These are phyloP conservation scores for Salvelinus fontinalis DNA, from an alignment of 2,113 vertebrate genomes.

Conservation along the genomic window DNA sequence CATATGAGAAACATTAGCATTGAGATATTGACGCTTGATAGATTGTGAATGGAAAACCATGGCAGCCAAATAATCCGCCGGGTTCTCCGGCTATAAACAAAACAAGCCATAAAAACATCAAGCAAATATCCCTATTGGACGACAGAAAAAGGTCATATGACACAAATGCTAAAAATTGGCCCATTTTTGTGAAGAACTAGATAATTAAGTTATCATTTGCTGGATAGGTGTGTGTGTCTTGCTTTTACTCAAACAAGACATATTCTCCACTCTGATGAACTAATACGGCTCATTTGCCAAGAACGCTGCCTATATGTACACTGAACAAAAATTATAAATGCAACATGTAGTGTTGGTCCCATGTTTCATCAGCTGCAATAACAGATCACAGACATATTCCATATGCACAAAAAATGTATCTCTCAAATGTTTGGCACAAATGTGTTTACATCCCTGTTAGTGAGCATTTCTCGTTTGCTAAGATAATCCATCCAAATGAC, in stretches of 20 bases:
- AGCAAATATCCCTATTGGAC: neutral
- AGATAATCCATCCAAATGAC: no score
- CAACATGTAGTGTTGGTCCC: no score
- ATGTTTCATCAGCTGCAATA: no score
- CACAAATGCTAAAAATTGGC: neutral
- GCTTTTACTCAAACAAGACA: neutral
- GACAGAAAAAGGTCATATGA: conserved; percentile 1
- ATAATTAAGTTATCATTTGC: neutral
- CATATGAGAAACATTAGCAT: neutral
- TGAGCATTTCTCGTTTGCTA: no score
- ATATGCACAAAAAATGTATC: no score
- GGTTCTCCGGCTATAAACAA: neutral
- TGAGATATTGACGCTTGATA: neutral
- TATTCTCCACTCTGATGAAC: neutral
- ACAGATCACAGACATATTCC: no score
- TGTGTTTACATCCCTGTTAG: no score
- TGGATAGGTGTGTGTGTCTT: neutral
- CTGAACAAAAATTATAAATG: no score
- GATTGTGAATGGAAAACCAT: neutral
- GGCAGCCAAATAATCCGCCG: neutral
- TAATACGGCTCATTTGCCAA: neutral
- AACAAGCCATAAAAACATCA: neutral
- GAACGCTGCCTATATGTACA: neutral
- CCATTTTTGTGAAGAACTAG: neutral
- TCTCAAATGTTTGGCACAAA: no score